These are phyloP conservation scores for Junonia oenone DNA, from an alignment of 2,888 invertebrate genomes.

Conservation along the genomic window DNA sequence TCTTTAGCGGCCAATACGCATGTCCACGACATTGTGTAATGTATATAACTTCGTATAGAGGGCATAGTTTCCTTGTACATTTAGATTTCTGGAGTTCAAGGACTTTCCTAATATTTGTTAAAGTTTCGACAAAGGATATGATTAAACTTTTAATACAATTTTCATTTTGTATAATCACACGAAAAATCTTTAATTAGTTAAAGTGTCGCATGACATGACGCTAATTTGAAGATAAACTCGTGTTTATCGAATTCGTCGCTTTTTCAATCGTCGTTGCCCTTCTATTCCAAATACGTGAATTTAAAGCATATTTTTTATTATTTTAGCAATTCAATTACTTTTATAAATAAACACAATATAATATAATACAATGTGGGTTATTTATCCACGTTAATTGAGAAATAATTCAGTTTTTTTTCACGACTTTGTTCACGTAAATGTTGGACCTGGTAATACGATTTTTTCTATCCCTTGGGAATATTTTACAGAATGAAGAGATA, in stretches of 20 bases:
- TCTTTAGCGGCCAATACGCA: slow-evolving; percentile 76
- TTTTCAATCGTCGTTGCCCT: slow-evolving; percentile 14
- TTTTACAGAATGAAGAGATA: background rate
- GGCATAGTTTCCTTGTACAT: slow-evolving; percentile 74
- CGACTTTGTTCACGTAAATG: background rate
- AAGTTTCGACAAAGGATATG: slow-evolving; percentile 40
- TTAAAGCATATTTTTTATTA: background rate
- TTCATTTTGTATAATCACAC: background rate
- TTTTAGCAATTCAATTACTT: background rate
- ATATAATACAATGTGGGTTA: background rate
- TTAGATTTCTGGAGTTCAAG: slow-evolving; percentile 76
- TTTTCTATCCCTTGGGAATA: background rate
- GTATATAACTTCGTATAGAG: slow-evolving; percentile 61
- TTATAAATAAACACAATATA: background rate
- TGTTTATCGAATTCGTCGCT: slow-evolving; percentile 6
- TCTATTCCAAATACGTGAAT: slow-evolving; percentile 10
- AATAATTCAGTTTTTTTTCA: too few species aligned
- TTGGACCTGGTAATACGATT: background rate
- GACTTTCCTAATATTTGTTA: slow-evolving; percentile 65
- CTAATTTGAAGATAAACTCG: slow-evolving; percentile 2
- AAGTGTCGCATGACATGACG: background rate
- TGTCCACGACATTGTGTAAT: slow-evolving; percentile 72
- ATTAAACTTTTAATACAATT: slow-evolving; percentile 5
- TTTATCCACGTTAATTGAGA: background rate
- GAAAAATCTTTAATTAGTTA: background rate